phyloP scores from a whole-genome alignment of 2,113 vertebrate genomes.

The Ailurus styani region DNA sequence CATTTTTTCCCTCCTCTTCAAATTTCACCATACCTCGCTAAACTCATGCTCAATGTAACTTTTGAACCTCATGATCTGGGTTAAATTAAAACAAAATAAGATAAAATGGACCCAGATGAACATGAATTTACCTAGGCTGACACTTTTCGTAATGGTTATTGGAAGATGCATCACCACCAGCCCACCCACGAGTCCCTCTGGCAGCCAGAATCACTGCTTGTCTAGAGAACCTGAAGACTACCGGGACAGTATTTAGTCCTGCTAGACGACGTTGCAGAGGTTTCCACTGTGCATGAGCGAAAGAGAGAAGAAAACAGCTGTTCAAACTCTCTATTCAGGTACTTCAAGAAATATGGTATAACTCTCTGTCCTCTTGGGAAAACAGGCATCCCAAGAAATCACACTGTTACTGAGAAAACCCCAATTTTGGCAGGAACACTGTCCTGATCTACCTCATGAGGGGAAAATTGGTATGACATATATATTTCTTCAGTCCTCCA shows the following conservation, averaged over 20 bases:
- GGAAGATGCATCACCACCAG: not conserved
- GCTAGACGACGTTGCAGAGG: not conserved
- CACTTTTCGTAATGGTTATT: not conserved
- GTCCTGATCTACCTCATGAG: not conserved
- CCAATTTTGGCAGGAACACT: not conserved
- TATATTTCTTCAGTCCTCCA: not conserved
- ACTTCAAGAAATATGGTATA: not conserved
- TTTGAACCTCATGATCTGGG: conserved; percentile 55
- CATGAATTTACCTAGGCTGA: conserved; percentile 48
- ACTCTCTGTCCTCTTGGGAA: not conserved
- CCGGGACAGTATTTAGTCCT: not conserved
- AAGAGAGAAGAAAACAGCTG: not conserved
- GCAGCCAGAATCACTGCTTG: not conserved
- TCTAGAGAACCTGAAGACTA: not conserved
- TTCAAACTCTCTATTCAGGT: not conserved
- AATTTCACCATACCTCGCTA: conserved; percentile 3
- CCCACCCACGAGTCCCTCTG: conserved; percentile 45
- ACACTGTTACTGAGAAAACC: not conserved
- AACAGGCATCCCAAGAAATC: not conserved
- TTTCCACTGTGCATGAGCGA: not conserved
- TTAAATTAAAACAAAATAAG: conserved; percentile 48
- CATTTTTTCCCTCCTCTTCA: conserved; percentile 12
- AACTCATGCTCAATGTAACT: conserved; percentile 60
- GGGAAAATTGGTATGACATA: not conserved
- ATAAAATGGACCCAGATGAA: conserved; percentile 53